Percentiles rank a stretch among this genome's conserved stretches.
These are phyloP conservation scores for Stenodera caucasica DNA, from an alignment of 2,888 invertebrate genomes.

Conservation along the genomic window DNA sequence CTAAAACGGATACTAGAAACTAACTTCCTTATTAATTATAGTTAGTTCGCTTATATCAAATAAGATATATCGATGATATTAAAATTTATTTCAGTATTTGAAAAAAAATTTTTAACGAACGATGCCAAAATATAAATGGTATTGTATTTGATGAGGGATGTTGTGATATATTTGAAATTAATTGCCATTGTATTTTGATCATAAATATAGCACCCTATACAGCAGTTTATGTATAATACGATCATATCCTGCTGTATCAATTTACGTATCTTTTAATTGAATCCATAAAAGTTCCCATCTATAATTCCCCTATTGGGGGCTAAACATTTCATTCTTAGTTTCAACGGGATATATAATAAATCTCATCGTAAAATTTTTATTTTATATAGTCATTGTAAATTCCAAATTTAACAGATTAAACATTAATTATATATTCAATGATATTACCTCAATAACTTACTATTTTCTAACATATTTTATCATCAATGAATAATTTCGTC, in stretches of 20 bases:
- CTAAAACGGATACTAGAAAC: slow-evolving; percentile 24
- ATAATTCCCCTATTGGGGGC: slow-evolving; percentile 30
- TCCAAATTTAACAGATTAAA: slow-evolving; percentile 15
- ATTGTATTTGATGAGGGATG: background rate
- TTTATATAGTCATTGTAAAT: slow-evolving; percentile 12
- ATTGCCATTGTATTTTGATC: slow-evolving; percentile 36
- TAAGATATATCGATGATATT: background rate
- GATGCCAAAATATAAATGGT: background rate
- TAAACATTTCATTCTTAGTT: slow-evolving; percentile 19
- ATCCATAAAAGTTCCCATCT: slow-evolving; percentile 46
- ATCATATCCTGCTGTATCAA: slow-evolving; percentile 41
- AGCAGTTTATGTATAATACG: slow-evolving; percentile 45
- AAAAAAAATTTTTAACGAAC: too few relatives aligned
- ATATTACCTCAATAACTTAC: slow-evolving; percentile 12
- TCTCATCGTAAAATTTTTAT: slow-evolving; percentile 28
- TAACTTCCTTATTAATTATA: slow-evolving; percentile 27
- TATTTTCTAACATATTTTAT: slow-evolving; percentile 1
- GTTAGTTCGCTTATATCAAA: slow-evolving; percentile 9
- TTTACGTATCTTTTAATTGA: slow-evolving; percentile 51
- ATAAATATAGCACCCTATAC: slow-evolving; percentile 44
- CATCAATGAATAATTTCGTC: slow-evolving; percentile 2
- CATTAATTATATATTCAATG: slow-evolving; percentile 11
- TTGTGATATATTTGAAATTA: slow-evolving; percentile 11
- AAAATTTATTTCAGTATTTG: too few relatives aligned
- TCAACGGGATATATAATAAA: slow-evolving; percentile 24